These are phyloP conservation scores for Cephonodes hylas DNA, from an alignment of 2,888 invertebrate species.

Conservation along the genomic window DNA sequence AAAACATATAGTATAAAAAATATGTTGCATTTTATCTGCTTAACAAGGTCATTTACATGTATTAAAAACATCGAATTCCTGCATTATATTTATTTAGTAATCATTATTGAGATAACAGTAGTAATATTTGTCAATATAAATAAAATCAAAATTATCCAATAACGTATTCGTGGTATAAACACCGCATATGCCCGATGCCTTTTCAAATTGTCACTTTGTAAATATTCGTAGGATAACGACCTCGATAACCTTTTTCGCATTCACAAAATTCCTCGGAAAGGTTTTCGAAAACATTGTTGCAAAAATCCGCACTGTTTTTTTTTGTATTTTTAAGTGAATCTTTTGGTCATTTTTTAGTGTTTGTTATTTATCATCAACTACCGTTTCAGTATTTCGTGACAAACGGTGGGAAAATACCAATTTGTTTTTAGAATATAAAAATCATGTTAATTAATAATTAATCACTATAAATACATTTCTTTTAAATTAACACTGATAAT, in stretches of 20 bases:
- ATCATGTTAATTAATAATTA: too few species aligned
- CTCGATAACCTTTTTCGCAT: background rate
- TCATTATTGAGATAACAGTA: background rate
- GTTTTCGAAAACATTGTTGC: background rate
- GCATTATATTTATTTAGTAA: background rate
- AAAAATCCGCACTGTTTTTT: background rate
- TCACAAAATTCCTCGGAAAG: conserved; percentile 5
- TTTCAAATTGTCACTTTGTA: conserved; percentile 6
- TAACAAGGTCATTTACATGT: background rate
- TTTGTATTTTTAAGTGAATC: background rate
- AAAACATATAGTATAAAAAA: background rate
- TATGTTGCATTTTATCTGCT: background rate
- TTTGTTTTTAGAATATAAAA: too few species aligned
- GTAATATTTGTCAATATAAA: background rate
- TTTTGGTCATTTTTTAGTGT: background rate
- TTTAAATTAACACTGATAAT: too few species aligned
- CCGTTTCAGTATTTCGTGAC: too few species aligned
- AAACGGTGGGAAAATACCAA: too few species aligned
- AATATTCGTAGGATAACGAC: conserved; percentile 20
- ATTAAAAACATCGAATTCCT: background rate
- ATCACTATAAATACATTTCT: too few species aligned
- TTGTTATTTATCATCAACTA: too few species aligned
- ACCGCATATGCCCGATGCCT: conserved; percentile 2
- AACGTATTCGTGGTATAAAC: conserved; percentile 8
- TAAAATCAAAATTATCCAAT: background rate